Evolutionary conservation across 2,797 vertebrate species (phyloP).

Genomic region (Arremon aurantiirostris): DNA sequence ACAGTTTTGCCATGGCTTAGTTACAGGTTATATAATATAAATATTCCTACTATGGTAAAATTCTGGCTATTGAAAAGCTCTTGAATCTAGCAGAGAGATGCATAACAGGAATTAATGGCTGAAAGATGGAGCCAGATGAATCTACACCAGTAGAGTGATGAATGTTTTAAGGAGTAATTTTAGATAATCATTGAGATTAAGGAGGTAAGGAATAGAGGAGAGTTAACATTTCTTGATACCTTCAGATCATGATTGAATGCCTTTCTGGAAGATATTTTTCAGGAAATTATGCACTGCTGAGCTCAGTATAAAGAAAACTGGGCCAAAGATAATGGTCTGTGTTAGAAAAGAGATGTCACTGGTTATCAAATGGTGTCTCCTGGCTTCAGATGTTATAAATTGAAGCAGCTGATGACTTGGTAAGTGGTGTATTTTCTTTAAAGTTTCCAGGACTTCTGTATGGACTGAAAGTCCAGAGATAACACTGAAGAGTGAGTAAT

Average conservation of each 20-base stretch:
- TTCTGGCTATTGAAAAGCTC: not conserved
- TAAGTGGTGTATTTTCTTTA: not conserved
- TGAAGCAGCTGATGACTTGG: not conserved
- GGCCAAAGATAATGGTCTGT: not conserved
- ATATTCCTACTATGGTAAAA: not conserved
- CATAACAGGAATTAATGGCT: not conserved
- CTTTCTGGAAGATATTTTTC: not conserved
- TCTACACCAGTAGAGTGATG: not conserved
- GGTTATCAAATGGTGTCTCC: not conserved
- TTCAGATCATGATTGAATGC: not conserved
- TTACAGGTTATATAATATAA: not conserved
- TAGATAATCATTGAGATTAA: not conserved
- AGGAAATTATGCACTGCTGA: not conserved
- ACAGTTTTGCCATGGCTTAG: not conserved
- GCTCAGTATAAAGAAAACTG: not conserved
- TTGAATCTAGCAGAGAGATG: not conserved
- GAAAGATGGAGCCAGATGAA: not conserved
- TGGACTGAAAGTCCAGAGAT: not conserved
- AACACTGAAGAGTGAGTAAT: not conserved
- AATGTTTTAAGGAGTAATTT: constrained; percentile 1
- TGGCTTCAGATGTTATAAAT: not conserved
- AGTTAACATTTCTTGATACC: not conserved
- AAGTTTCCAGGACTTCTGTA: not conserved
- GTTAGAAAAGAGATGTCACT: not conserved
- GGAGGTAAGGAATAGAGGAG: not conserved